A percentile compares a stretch with the other conserved stretches of the same genome.
phyloP scores from a whole-genome alignment of 2,888 invertebrate genomes.

The Adineta ricciae region DNA sequence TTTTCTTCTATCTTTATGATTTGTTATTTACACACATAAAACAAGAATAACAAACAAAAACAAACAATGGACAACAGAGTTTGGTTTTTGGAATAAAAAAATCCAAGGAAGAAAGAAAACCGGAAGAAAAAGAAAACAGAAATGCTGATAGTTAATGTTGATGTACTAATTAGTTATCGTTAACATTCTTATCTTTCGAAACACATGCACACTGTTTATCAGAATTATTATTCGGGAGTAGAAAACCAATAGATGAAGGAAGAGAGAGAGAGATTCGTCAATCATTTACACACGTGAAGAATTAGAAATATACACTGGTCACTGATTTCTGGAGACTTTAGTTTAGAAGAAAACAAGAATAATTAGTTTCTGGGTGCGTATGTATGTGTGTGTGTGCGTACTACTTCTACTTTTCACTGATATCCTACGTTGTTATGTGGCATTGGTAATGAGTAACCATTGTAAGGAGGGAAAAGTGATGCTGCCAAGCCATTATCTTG shows the following conservation, averaged over 20 bases:
- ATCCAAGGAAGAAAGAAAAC: background rate
- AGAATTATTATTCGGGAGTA: background rate
- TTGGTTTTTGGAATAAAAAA: background rate
- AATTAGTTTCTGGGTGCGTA: background rate
- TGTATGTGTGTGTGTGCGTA: background rate
- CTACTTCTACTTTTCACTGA: background rate
- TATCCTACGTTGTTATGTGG: conserved; percentile 21
- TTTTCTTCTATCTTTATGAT: background rate
- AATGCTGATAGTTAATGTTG: background rate
- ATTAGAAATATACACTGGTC: background rate
- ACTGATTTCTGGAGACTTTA: background rate
- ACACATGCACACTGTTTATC: background rate
- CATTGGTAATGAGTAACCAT: conserved; percentile 15
- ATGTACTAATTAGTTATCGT: background rate
- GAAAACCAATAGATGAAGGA: background rate
- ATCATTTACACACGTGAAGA: background rate
- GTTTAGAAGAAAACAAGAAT: background rate
- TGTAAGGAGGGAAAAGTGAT: background rate
- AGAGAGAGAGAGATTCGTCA: background rate
- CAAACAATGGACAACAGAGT: background rate
- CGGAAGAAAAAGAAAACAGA: background rate
- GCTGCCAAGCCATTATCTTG: background rate
- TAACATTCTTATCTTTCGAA: background rate
- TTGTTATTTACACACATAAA: background rate
- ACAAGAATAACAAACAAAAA: background rate